Conservation (phyloP, 2,113 vertebrate species). For the Picathartes gymnocephalus region DNA sequence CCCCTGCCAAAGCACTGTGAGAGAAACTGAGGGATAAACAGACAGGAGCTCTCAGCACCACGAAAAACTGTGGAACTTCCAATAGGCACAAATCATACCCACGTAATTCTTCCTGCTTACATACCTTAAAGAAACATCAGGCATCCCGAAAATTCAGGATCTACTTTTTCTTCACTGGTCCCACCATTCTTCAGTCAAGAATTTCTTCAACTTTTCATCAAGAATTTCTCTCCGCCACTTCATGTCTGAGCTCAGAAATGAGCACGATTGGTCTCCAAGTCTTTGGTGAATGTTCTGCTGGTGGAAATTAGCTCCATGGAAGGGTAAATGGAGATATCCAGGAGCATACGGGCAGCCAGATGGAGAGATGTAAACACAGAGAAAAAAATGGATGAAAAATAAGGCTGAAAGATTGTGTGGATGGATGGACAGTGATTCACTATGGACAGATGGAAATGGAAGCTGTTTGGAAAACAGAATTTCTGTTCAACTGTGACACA, state of each 20-base stretch:
- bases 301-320: conserved; percentile 11
- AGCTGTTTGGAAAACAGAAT: conserved; percentile 51
- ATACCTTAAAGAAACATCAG: neutral
- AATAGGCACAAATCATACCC: neutral
- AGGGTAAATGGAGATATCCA: conserved; percentile 43
- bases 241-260: neutral
- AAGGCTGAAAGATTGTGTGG: conserved; percentile 30
- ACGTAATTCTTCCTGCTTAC: neutral
- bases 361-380: conserved; percentile 37
- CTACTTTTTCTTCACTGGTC: neutral
- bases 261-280: neutral
- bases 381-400: conserved; percentile 46
- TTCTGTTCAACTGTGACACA: conserved; percentile 9
- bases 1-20: neutral
- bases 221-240: neutral
- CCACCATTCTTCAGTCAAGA: neutral
- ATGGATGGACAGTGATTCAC: conserved; percentile 55
- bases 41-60: neutral
- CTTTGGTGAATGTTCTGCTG: neutral
- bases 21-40: neutral
- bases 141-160: neutral
- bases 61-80: neutral
- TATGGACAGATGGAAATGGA: conserved; percentile 53
- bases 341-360: conserved; percentile 49
- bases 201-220: neutral